Evolutionary conservation across 2,113 vertebrate species (phyloP).

Genomic region (Paraplagusia blochii): DNA sequence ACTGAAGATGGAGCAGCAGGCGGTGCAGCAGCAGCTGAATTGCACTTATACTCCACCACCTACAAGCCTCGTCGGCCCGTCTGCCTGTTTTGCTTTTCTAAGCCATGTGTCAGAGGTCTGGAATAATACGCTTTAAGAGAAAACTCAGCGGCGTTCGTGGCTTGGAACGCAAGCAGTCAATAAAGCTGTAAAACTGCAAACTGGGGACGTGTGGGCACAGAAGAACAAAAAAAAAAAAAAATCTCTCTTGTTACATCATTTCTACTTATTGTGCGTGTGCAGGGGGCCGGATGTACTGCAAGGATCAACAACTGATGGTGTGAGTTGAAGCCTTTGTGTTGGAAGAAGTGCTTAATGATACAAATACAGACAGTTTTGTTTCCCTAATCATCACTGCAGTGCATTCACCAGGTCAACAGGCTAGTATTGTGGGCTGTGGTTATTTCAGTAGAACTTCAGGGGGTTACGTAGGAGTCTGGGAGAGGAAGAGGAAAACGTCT

Average conservation of each 20-base stretch:
- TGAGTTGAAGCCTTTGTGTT: too few relatives aligned
- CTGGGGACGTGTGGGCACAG: constrained; percentile 47
- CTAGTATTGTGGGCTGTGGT: too few relatives aligned
- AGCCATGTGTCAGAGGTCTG: constrained; percentile 38
- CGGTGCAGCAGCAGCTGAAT: constrained; percentile 20
- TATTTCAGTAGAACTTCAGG: too few relatives aligned
- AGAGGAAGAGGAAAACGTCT: too few relatives aligned
- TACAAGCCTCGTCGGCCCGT: constrained; percentile 24
- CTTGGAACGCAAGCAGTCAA: constrained; percentile 40
- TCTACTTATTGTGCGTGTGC: constrained; percentile 21
- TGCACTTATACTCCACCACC: constrained; percentile 34
- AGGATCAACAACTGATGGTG: too few relatives aligned
- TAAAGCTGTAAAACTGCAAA: constrained; percentile 40
- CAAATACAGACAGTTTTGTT: too few relatives aligned
- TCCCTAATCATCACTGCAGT: too few relatives aligned
- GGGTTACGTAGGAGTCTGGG: too few relatives aligned
- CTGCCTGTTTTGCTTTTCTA: constrained; percentile 13
- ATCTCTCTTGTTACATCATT: constrained; percentile 57
- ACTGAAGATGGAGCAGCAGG: constrained; percentile 9
- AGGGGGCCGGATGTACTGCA: background rate
- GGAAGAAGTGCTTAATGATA: too few relatives aligned
- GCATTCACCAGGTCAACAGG: too few relatives aligned
- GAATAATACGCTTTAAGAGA: constrained; percentile 35
- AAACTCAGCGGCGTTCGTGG: constrained; percentile 23
- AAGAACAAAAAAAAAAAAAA: constrained; percentile 46